A percentile compares a stretch with the other conserved stretches of the same genome.
Conservation (phyloP, 2,888 invertebrate genomes). For the Teleogryllus oceanicus region DNA sequence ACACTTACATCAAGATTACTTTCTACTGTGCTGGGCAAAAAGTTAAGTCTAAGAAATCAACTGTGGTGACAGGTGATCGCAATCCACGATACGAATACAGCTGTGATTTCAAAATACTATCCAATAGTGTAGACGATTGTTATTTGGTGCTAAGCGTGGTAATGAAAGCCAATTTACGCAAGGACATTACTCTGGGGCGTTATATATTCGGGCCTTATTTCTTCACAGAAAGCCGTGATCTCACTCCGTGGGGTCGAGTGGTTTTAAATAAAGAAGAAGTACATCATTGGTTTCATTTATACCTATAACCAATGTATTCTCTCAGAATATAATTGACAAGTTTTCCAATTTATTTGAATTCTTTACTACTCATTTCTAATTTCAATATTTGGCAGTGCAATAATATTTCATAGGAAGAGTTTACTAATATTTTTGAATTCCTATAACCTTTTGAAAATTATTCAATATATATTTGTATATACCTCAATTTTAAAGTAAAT, state of each 20-base stretch:
- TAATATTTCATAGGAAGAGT: no score
- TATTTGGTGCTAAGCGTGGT: slow-evolving; percentile 42
- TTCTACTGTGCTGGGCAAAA: slow-evolving; percentile 42
- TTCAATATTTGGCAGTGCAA: no score
- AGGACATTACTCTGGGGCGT: slow-evolving; percentile 42
- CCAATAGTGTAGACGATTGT: slow-evolving; percentile 39
- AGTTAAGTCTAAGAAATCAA: slow-evolving; percentile 41
- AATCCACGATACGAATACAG: slow-evolving; percentile 38
- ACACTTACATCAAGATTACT: slow-evolving; percentile 42
- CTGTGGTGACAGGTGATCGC: slow-evolving; percentile 36
- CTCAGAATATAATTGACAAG: no score
- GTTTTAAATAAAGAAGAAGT: slow-evolving; percentile 29
- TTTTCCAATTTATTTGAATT: no score
- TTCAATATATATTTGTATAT: neutral
- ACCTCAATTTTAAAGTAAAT: no score
- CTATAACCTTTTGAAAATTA: neutral
- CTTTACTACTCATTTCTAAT: no score
- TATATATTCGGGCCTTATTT: slow-evolving; percentile 43
- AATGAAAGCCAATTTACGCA: slow-evolving; percentile 39
- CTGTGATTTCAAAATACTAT: slow-evolving; percentile 40
- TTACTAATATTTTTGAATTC: neutral
- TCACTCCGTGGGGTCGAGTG: slow-evolving; percentile 44
- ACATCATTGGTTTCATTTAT: slow-evolving; percentile 23
- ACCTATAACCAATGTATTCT: neutral
- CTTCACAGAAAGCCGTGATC: slow-evolving; percentile 39